Conservation (phyloP, 2,888 invertebrate genomes). For the Drosophila recens region DNA sequence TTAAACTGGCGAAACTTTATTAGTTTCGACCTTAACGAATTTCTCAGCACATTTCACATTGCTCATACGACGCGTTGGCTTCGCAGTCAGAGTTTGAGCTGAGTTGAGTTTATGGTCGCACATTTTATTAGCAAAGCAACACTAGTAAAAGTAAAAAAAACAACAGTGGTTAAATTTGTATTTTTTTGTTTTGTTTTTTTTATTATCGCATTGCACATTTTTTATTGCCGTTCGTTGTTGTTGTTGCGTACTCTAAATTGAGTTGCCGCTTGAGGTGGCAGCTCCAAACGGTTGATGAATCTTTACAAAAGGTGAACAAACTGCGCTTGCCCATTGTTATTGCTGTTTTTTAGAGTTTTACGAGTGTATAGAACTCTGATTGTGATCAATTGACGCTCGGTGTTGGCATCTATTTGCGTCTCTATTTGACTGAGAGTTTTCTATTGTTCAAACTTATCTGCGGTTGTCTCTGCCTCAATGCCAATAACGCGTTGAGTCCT, state of each 20-base stretch:
- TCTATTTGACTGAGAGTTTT: constrained; percentile 47
- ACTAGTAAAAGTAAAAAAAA: constrained; percentile 37
- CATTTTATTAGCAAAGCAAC: constrained; percentile 68
- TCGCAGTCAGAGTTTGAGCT: constrained; percentile 34
- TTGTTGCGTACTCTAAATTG: constrained; percentile 49
- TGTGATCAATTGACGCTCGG: constrained; percentile 60
- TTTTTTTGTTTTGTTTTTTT: constrained; percentile 34
- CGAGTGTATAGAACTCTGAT: constrained; percentile 22
- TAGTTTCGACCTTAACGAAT: constrained; percentile 64
- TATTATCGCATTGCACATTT: constrained; percentile 59
- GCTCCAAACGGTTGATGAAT: constrained; percentile 34
- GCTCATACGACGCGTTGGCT: constrained; percentile 70
- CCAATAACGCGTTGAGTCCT: constrained; percentile 40
- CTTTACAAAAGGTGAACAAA: constrained; percentile 68
- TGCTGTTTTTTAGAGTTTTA: not conserved
- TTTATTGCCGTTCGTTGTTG: constrained; percentile 58
- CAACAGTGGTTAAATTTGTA: constrained; percentile 73
- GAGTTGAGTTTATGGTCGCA: constrained; percentile 51
- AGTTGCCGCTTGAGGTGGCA: constrained; percentile 64
- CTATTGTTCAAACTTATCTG: constrained; percentile 59
- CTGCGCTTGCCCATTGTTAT: constrained; percentile 38
- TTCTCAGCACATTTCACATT: constrained; percentile 57
- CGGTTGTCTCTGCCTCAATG: constrained; percentile 55
- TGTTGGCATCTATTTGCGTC: constrained; percentile 58
- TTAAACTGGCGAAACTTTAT: constrained; percentile 68